Conservation (phyloP, 1,140 invertebrate genomes). For the Leptinotarsa lineolata region DNA sequence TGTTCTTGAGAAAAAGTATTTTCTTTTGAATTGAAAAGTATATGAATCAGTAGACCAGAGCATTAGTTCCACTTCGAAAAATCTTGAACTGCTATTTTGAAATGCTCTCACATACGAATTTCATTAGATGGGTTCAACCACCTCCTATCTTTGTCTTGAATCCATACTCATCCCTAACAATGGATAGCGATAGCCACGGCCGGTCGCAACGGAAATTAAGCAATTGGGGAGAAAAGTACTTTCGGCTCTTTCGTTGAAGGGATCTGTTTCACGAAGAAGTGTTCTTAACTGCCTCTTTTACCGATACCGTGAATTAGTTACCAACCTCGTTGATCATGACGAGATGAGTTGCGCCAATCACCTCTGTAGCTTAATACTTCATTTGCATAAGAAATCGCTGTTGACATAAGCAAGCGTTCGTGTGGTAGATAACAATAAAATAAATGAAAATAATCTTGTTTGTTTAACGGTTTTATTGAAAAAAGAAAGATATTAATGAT, state of each 20-base stretch:
- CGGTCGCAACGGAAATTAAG: background rate
- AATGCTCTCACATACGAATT: conserved; percentile 6
- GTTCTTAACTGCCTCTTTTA: background rate
- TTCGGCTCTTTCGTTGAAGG: background rate
- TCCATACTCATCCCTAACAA: background rate
- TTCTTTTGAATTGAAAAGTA: background rate
- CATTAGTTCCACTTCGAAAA: background rate
- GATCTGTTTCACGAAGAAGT: background rate
- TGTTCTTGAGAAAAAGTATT: background rate
- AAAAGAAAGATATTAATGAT: too few species aligned
- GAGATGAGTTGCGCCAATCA: background rate
- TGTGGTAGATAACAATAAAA: too few species aligned
- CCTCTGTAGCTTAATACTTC: too few species aligned
- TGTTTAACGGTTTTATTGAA: too few species aligned
- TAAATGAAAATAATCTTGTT: too few species aligned
- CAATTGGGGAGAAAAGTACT: conserved; percentile 5
- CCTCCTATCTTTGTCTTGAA: background rate
- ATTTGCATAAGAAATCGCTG: too few species aligned
- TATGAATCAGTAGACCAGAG: background rate
- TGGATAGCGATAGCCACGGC: background rate
- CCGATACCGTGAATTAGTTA: background rate
- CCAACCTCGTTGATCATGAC: background rate
- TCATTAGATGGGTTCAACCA: background rate
- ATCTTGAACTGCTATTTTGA: conserved; percentile 1
- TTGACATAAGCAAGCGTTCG: too few species aligned